phyloP scores from a whole-genome alignment of 2,113 vertebrate species.

The Gnathonemus echidnorhynchus region DNA sequence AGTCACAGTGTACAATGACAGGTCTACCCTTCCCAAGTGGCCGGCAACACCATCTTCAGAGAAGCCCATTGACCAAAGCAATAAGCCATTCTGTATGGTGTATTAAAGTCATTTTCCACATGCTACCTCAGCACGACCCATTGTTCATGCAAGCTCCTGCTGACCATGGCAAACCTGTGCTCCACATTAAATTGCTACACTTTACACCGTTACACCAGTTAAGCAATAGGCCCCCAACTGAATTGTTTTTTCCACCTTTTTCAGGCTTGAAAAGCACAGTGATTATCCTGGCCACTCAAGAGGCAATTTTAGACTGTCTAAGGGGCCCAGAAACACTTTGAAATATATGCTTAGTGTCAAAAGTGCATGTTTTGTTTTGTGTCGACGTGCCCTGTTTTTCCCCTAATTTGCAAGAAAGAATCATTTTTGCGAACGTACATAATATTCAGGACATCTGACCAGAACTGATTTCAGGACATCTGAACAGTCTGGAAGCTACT shows the following conservation, averaged over 20 bases:
- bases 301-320: slow-evolving; percentile 77
- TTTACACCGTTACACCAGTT: slow-evolving; percentile 85
- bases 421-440: slow-evolving; percentile 61
- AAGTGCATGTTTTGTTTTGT: slow-evolving; percentile 30
- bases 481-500: slow-evolving; percentile 66
- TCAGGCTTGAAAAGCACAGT: slow-evolving; percentile 75
- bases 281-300: slow-evolving; percentile 77
- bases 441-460: slow-evolving; percentile 68
- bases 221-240: slow-evolving; percentile 73
- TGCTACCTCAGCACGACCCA: slow-evolving; percentile 99
- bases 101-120: slow-evolving; percentile 99
- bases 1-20: slow-evolving; percentile 88
- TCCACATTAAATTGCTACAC: slow-evolving; percentile 83
- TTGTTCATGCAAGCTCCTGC: slow-evolving; percentile 97
- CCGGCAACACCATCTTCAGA: slow-evolving; percentile 87
- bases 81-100: slow-evolving; percentile 99
- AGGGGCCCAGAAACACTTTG: slow-evolving; percentile 67
- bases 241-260: slow-evolving; percentile 68
- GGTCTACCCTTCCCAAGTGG: slow-evolving; percentile 97
- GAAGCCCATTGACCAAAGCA: slow-evolving; percentile 99
- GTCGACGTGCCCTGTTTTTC: slow-evolving; percentile 47
- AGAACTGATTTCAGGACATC: slow-evolving; percentile 36
- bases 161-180: slow-evolving; percentile 86
- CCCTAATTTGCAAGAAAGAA: slow-evolving; percentile 60
- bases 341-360: slow-evolving; percentile 72